Percentiles rank a stretch among this genome's conserved stretches.
These are phyloP conservation scores for Acanthosepion pharaonis DNA, from an alignment of 2,888 invertebrate genomes.

Conservation along the genomic window DNA sequence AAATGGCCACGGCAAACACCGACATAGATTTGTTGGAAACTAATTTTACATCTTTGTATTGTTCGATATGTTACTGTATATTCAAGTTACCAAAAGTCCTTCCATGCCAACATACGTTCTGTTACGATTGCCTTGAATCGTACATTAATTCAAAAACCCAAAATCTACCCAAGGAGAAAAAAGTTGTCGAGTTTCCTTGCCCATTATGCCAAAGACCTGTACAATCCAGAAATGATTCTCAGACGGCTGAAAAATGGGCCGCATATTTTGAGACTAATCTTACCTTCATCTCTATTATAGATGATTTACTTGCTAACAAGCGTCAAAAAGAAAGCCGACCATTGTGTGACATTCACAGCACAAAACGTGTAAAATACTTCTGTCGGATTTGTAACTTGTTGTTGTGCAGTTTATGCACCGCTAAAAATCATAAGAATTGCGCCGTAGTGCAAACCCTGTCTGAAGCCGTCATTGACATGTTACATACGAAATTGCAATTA, in stretches of 20 bases:
- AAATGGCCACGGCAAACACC: background rate
- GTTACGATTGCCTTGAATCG: background rate
- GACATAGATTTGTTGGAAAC: background rate
- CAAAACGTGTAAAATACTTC: background rate
- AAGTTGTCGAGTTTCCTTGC: background rate
- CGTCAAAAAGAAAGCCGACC: background rate
- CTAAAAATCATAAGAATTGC: background rate
- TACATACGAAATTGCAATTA: background rate
- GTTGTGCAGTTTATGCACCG: background rate
- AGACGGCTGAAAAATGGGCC: background rate
- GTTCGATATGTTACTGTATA: background rate
- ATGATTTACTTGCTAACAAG: background rate
- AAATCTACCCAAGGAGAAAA: background rate
- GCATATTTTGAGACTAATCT: background rate
- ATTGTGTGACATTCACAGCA: background rate
- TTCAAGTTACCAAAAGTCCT: background rate
- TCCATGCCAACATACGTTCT: background rate
- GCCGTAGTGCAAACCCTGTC: background rate
- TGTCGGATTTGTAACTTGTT: background rate
- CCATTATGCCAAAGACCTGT: background rate
- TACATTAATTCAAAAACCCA: background rate
- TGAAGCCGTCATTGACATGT: background rate
- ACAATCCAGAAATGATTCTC: background rate
- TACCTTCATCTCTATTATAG: background rate
- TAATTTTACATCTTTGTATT: background rate